Base-by-base conservation (phyloP, 2,113 vertebrate genomes). In the Mionectes macconnelli region DNA sequence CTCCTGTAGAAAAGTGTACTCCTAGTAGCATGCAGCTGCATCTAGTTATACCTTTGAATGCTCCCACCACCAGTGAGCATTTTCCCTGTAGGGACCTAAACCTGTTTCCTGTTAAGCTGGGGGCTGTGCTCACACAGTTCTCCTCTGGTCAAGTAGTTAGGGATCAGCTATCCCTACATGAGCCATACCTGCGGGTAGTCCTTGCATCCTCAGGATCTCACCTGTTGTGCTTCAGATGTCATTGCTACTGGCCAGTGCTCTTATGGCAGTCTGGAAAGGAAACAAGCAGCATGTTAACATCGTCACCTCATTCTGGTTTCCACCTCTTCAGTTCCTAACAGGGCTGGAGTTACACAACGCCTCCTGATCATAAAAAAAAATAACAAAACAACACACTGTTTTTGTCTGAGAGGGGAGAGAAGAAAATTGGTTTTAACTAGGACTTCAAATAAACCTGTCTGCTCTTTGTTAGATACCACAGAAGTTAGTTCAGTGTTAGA, bases 271-370 rank as follows among this genome's bases (percentile, higher is more conserved):
- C 8, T 5, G 27, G n/a, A 47, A 74, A 57, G 30, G n/a, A 67
- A 60, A 31, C 0, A 5, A 67, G 31, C 7, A 42, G n/a, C 21
- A 7, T 3, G 3, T 39, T 40, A 72, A 45, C 23, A 31, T 20
- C 45, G 14, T 60, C 57, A 40, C 24, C 31, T 90, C 10, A 4
- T 12, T 72, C 42, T 35, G 21, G 2, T 72, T 84, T 80, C 27
- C 21, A 31, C 7, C 31, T 76, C 23, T 83, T 35, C 42, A 67
- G 47, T 9, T 72, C 47, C 18, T 67, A 35, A 21, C 24, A 64
- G 35, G 39, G 20, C 22, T 47, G 27, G 23, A 74, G 21, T 42
- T 37, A 52, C 28, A 33, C 10, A 66, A 59, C 4, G 4, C 16
- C 6, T 81, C 88, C 27, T 1, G 1, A 21, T 42, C 33, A 11